These are phyloP conservation scores for Eupithecia inturbata DNA, from an alignment of 2,888 invertebrate genomes.

Conservation along the genomic window DNA sequence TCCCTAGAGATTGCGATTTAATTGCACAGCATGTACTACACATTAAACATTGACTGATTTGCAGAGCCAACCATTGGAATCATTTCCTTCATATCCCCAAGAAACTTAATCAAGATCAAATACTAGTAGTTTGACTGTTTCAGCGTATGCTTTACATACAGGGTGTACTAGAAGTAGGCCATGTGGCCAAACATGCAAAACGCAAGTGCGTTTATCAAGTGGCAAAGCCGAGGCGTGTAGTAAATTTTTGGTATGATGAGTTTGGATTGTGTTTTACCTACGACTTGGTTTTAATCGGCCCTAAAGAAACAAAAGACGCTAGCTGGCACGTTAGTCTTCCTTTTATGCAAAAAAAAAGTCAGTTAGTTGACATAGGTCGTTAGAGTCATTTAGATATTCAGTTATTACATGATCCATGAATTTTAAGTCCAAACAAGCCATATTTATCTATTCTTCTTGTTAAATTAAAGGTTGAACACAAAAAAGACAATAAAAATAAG, in stretches of 20 bases:
- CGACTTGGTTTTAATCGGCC: too few relatives aligned
- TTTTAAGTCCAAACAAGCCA: too few relatives aligned
- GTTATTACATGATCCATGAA: too few relatives aligned
- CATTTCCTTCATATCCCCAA: slow-evolving; percentile 16
- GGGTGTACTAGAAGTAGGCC: not conserved
- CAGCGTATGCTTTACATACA: slow-evolving; percentile 7
- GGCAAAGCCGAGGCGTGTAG: not conserved
- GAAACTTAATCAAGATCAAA: slow-evolving; percentile 32
- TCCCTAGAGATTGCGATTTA: slow-evolving; percentile 17
- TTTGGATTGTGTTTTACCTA: too few relatives aligned
- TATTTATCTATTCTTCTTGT: not conserved
- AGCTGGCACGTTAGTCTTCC: too few relatives aligned
- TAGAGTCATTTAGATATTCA: too few relatives aligned
- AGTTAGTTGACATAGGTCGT: too few relatives aligned
- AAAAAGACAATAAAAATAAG: too few relatives aligned
- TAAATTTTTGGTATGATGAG: not conserved
- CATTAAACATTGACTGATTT: slow-evolving; percentile 18
- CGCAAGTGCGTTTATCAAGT: not conserved
- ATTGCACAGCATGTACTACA: slow-evolving; percentile 1
- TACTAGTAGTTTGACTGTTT: slow-evolving; percentile 40
- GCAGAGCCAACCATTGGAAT: slow-evolving; percentile 9
- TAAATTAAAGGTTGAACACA: not conserved
- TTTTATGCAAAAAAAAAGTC: too few relatives aligned
- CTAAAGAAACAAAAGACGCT: too few relatives aligned
- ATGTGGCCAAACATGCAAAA: too few relatives aligned